Conservation (phyloP, 2,797 vertebrate genomes). For the Kryptopterus vitreolus region DNA sequence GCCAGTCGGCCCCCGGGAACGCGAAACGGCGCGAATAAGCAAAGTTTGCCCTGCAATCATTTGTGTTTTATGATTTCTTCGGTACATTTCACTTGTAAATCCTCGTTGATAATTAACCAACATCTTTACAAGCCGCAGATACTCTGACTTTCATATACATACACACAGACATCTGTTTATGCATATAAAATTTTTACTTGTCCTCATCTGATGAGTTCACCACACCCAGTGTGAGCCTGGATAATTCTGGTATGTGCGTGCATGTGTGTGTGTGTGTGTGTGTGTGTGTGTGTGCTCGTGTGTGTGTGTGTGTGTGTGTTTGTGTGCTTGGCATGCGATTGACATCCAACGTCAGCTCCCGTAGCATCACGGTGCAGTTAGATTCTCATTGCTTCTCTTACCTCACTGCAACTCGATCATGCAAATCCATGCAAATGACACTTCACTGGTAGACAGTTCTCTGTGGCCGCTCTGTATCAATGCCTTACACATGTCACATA, state of each 20-base stretch:
- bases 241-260: conserved; percentile 6
- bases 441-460: conserved; percentile 69
- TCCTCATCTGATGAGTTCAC: conserved; percentile 27
- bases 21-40: conserved; percentile 41
- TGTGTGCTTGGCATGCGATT: conserved; percentile 35
- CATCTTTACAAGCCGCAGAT: conserved; percentile 45
- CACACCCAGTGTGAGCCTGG: not conserved
- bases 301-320: conserved; percentile 15
- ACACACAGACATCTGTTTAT: conserved; percentile 73
- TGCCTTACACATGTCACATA: not conserved
- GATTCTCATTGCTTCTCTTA: conserved; percentile 71
- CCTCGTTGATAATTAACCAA: conserved; percentile 52
- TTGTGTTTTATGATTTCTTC: conserved; percentile 78
- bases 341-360: conserved; percentile 69
- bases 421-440: conserved; percentile 74
- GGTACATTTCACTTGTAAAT: conserved; percentile 68
- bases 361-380: conserved; percentile 64
- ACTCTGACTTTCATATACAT: conserved; percentile 70
- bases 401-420: conserved; percentile 72
- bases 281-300: conserved; percentile 19
- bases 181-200: conserved; percentile 65
- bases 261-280: conserved; percentile 22
- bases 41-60: conserved; percentile 66
- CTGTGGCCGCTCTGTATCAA: conserved; percentile 51
- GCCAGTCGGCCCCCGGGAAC: not conserved